Evolutionary conservation across 2,888 invertebrate species (phyloP), one percentile per base, ranked within the genome.

Genomic region (Hydropsyche betteni): DNA sequence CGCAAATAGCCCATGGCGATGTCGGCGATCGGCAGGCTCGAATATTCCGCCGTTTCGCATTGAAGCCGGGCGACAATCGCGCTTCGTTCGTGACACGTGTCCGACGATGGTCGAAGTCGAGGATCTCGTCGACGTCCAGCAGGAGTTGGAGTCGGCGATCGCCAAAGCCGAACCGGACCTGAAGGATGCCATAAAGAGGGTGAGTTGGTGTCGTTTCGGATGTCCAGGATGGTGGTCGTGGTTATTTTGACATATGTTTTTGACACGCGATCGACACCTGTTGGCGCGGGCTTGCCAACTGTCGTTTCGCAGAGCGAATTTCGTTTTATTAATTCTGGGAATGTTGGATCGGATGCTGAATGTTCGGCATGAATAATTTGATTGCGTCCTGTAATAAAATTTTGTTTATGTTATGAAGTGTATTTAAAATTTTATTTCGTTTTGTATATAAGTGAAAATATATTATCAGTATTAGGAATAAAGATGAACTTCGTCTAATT

Each of bases 181-280:
- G 76, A 89, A 89, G 83, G 88, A 89, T 81, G 88, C 89, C 84
- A 86, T 90, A 81, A 89, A 88, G 83, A 84, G 89, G 84, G 90
- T 90, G 85, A 86, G 74, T 38, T 68, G 68, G 38, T 58, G 24
- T 1, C 1, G 24, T 24, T 24, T 24, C 2, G 24, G 1, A 2
- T 24, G 24, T 24, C 2, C 2, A 24, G 8, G 5, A 3, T 8
- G 24, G 5, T 58, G 58, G n/a, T 58, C 24, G 58, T 24, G 8
- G 16, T 24, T 76, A 38, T 75, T 74, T 69, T 79, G 77, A 33
- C 74, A 78, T 61, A 75, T 73, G 36, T 74, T 74, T 14, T 68
- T 72, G 68, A 44, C 75, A 74, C 44, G 33, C 14, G 51, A 53
- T 52, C 44, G 53, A 12, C 71, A 44, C 69, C 44, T 44, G 44